Evolutionary conservation across 2,797 vertebrate genomes (phyloP), one percentile per base, ranked within the genome.

Genomic region (Xiphophorus birchmanni): DNA sequence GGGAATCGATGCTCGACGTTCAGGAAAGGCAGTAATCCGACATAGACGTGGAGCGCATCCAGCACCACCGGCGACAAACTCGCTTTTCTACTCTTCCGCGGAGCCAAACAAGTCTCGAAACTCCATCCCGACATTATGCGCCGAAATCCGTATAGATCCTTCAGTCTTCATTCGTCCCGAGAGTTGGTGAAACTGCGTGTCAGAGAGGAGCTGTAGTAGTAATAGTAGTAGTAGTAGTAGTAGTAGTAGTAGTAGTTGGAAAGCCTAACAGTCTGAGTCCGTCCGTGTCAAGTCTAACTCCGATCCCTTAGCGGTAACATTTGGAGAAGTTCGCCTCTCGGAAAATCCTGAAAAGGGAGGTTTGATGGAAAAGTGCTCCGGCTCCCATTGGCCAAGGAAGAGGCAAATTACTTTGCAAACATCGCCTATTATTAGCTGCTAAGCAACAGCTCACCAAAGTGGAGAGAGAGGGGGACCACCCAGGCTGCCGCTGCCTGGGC

Each of bases 401-500:
- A 97, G 96, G 97, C 96, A 97, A 97, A 97, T 97, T 97, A 97
- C 97, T 97, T 95, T 95, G 96, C 96, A 97, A 97, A 97, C 96
- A 97, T 96, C 96, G 95, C 96, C 96, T 97, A 96, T 97, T 97
- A 97, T 97, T 97, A 97, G 96, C 96, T 97, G 96, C 97, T 97
- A 97, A 97, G 97, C 97, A 97, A 97, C 97, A 96, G 96, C 97
- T 96, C 96, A 94, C 95, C 96, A 96, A 96, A 96, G 97, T 96
- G 95, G 96, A 96, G 96, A 95, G 96, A 95, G 96, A 95, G 94
- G 86, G 94, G 94, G 96, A 96, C 96, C 96, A 97, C 96, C 96
- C 97, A 97, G 94, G 95, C 95, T 94, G 96, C 91, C 84, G 92
- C 95, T 95, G 95, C 95, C 88, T 85, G 94, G 50, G 83, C 84